Base-by-base conservation (phyloP, 2,797 vertebrate species). In the Crypturellus tataupa region DNA sequence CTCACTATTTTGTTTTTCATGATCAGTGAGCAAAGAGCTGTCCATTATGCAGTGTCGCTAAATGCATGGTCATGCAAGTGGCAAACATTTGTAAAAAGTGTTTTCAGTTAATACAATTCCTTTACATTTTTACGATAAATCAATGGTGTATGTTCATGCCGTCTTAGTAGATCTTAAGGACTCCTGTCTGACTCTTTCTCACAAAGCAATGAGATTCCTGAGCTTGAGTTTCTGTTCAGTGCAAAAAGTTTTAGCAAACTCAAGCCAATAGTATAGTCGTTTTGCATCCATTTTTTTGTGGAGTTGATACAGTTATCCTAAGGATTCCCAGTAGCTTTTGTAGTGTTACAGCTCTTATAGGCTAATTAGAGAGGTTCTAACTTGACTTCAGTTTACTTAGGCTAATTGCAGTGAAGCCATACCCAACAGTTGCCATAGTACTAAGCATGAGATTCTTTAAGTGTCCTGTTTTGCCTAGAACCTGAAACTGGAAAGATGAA, bases 361-460 rank as follows among this genome's bases (percentile, higher is more conserved):
- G 10, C 67, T 93, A 90, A 90, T 89, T 94, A 86, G 60, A 46
- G 63, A 64, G 80, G 44, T 42, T 91, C 80, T 85, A 46, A 77
- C 37, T 91, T 88, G 71, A 62, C 47, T 94, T 18, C 59, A 13
- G 39, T 56, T 87, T 68, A 87, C 80, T 95, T 56, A 14, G 59
- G 85, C 63, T 93, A 89, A 89, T 93, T 94, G 67, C 55, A 13
- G 31, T 79, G 59, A 69, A 91, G 33, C 62, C 8, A 1, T 13
- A 4, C 12, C 75, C 76, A 87, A 69, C 69, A 87, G 80, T 90
- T 84, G 77, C 49, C 42, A 29, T 84, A 88, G 51, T 62, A 83
- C 55, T 47, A 17, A 78, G 64, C 56, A 92, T 95, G 88, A 89
- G 90, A 72, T 93, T 91, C 47, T 84, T 81, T 47, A 92, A 88